These are phyloP conservation scores for Peromyscus californicus DNA, from an alignment of 2,113 vertebrate genomes.

Conservation along the genomic window DNA sequence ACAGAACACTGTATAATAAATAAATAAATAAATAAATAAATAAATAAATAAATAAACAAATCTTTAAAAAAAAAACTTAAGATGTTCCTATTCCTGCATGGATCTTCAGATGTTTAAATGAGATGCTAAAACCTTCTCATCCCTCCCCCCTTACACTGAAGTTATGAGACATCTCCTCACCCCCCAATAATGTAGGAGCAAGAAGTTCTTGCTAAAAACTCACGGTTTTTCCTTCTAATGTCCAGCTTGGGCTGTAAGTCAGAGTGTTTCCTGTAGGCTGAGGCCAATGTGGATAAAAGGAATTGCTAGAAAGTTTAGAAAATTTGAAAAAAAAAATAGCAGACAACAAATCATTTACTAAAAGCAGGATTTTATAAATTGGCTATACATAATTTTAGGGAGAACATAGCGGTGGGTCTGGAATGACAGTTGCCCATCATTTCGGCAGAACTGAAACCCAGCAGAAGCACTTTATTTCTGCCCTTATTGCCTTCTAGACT, in stretches of 20 bases:
- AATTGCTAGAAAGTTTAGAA: slow-evolving; percentile 1
- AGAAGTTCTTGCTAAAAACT: not conserved
- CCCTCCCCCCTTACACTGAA: not conserved
- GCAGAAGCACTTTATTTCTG: not conserved
- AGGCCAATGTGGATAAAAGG: not conserved
- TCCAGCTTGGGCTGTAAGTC: not conserved
- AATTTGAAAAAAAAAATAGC: not conserved
- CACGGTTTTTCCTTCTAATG: not conserved
- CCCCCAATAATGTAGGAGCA: not conserved
- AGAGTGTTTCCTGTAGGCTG: not conserved
- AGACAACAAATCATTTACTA: not conserved
- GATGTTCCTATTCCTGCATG: not conserved
- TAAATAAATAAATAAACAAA: no score
- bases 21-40: no score
- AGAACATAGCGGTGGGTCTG: not conserved
- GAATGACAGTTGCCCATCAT: not conserved
- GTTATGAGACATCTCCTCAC: not conserved
- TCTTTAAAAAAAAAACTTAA: no score
- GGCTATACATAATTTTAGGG: not conserved
- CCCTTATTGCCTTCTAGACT: not conserved
- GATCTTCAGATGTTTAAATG: not conserved
- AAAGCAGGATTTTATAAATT: slow-evolving; percentile 20
- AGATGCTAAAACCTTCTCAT: not conserved
- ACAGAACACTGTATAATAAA: no score
- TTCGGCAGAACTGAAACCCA: not conserved